Conservation (phyloP, 2,888 invertebrate species). For the Asteroscopus sphinx region DNA sequence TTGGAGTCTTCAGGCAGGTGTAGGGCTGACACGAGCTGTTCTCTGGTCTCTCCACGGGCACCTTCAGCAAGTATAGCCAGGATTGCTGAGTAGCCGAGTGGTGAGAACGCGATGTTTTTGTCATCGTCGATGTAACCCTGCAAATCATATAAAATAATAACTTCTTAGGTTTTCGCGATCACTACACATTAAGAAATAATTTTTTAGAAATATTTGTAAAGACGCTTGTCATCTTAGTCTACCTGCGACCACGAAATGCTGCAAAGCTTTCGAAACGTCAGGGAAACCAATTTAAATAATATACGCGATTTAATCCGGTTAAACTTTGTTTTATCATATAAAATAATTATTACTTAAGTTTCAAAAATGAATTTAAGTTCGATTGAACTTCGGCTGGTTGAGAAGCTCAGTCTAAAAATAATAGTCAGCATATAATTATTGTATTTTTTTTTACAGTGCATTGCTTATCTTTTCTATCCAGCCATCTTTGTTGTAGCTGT, state of each 20-base stretch:
- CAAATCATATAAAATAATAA: slow-evolving; percentile 54
- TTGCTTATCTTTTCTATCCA: slow-evolving; percentile 20
- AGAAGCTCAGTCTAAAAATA: too few species aligned
- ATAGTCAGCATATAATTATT: not conserved
- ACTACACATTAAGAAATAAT: too few species aligned
- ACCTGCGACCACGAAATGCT: too few species aligned
- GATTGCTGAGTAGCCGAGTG: slow-evolving; percentile 91
- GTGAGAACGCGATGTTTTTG: slow-evolving; percentile 91
- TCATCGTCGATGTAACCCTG: slow-evolving; percentile 88
- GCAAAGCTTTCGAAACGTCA: too few species aligned
- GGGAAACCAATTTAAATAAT: too few species aligned
- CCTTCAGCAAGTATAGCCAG: slow-evolving; percentile 91
- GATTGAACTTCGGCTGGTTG: too few species aligned
- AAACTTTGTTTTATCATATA: too few species aligned
- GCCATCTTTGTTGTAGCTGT: slow-evolving; percentile 14
- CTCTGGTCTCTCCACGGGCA: slow-evolving; percentile 89
- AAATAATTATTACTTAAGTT: not conserved
- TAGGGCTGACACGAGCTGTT: slow-evolving; percentile 89
- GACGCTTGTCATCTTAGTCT: too few species aligned
- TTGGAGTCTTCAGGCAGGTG: slow-evolving; percentile 87
- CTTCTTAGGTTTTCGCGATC: too few species aligned
- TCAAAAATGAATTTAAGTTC: too few species aligned
- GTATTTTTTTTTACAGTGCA: slow-evolving; percentile 11
- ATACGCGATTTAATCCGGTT: too few species aligned
- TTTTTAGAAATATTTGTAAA: too few species aligned